Evolutionary conservation across 2,888 invertebrate genomes (phyloP), one percentile per base, ranked within the genome.

Genomic region (Syritta pipiens): DNA sequence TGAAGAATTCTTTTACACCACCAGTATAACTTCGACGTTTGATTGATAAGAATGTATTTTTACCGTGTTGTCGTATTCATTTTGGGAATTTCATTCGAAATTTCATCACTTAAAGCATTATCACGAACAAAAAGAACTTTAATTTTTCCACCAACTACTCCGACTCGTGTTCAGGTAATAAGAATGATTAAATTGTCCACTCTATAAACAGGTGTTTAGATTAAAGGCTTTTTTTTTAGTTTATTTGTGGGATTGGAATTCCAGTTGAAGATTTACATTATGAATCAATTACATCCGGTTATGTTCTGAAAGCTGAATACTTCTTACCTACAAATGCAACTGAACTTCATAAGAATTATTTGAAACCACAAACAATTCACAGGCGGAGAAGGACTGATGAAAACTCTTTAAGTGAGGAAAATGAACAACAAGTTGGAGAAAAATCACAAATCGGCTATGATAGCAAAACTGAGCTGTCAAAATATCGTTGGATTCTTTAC

Each of bases 231-330:
- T 42, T 7, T 44, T 55, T 9, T 10, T 26, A 88, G 88, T 86
- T 86, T 55, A 88, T 88, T 82, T 84, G 81, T 9, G 88, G 88
- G 26, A 86, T 88, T 51, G 88, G 88, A 71, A 84, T 88, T 69
- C 88, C 88, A 0, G 81, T 88, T n/a, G 85, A 86, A 62, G 83
- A 87, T 72, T 82, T 88, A 4, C 83, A 83, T 0, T 83, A 67
- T 26, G 88, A 88, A 60, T 86, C 88, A 0, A 83, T 88, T n/a
- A 88, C 88, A 0, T 85, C 87, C 0, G 88, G 88, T 3, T 87
- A 85, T 81, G 87, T 88, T 1, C 42, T 88, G 0, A 88, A 88
- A 55, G 86, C 85, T 1, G 87, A 88, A 75, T 88, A 87, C 63
- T 86, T 84, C 76, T 68, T 88, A 46, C 87, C 88, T 2, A 83